Evolutionary conservation across 2,797 vertebrate genomes (phyloP).

Genomic region (Malacoctenus gilli): DNA sequence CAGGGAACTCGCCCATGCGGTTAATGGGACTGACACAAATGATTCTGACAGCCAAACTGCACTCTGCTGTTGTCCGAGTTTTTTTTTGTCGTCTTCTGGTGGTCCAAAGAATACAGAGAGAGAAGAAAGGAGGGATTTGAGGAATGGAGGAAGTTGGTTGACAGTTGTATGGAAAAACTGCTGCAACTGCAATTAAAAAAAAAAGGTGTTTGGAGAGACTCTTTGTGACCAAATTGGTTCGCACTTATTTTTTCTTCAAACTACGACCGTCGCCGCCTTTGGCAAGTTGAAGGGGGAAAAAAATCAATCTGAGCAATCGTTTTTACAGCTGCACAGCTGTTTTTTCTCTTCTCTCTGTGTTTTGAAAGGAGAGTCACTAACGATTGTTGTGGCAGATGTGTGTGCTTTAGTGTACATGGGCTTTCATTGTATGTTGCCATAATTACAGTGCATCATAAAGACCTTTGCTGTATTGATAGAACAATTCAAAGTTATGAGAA

Average conservation of each 20-base stretch:
- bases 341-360: slow-evolving; percentile 56
- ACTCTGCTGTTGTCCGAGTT: slow-evolving; percentile 43
- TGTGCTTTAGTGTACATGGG: slow-evolving; percentile 1
- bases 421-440: slow-evolving; percentile 20
- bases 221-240: slow-evolving; percentile 61
- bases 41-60: slow-evolving; percentile 47
- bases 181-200: slow-evolving; percentile 26
- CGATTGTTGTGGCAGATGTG: slow-evolving; percentile 49
- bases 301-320: slow-evolving; percentile 70
- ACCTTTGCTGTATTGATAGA: slow-evolving; percentile 11
- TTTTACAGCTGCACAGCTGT: slow-evolving; percentile 60
- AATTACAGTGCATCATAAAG: slow-evolving; percentile 9
- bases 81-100: slow-evolving; percentile 30
- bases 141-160: neutral
- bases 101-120: slow-evolving; percentile 22
- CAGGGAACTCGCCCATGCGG: slow-evolving; percentile 40
- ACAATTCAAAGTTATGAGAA: slow-evolving; percentile 25
- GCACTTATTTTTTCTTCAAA: slow-evolving; percentile 57
- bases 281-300: slow-evolving; percentile 54
- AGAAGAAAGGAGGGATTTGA: neutral
- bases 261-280: slow-evolving; percentile 60
- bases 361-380: slow-evolving; percentile 58
- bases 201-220: slow-evolving; percentile 43
- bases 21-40: slow-evolving; percentile 39
- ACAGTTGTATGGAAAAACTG: neutral